phyloP scores from a whole-genome alignment of 2,113 vertebrate species.

The Macroglossus sobrinus region DNA sequence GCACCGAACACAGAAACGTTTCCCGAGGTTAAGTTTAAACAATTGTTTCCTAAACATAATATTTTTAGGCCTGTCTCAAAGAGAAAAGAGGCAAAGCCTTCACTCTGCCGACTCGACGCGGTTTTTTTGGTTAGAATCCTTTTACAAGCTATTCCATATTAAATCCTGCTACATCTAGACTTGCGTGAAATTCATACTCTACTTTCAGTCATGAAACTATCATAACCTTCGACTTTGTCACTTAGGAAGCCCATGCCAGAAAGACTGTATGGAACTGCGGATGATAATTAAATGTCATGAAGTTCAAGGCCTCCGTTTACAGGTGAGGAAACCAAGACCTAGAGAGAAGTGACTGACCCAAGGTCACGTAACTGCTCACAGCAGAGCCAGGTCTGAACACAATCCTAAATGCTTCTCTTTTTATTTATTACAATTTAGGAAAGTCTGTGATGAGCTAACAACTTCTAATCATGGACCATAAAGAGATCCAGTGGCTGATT shows the following conservation, averaged over 20 bases:
- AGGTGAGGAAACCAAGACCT: background rate
- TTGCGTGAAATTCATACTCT: background rate
- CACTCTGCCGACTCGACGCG: background rate
- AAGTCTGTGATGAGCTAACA: background rate
- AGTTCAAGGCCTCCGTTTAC: background rate
- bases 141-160: background rate
- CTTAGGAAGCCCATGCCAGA: background rate
- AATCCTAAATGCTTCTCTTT: conserved; percentile 3
- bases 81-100: background rate
- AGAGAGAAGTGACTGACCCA: background rate
- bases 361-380: background rate
- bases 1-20: background rate
- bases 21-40: background rate
- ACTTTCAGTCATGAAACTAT: background rate
- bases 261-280: background rate
- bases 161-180: background rate
- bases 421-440: background rate
- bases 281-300: background rate
- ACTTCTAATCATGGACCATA: background rate
- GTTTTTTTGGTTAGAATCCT: background rate
- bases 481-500: background rate
- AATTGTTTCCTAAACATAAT: background rate
- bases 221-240: conserved; percentile 6
- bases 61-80: background rate
- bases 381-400: background rate